These are phyloP conservation scores for Mylabris sibirica DNA, from an alignment of 2,888 invertebrate species.

Conservation along the genomic window DNA sequence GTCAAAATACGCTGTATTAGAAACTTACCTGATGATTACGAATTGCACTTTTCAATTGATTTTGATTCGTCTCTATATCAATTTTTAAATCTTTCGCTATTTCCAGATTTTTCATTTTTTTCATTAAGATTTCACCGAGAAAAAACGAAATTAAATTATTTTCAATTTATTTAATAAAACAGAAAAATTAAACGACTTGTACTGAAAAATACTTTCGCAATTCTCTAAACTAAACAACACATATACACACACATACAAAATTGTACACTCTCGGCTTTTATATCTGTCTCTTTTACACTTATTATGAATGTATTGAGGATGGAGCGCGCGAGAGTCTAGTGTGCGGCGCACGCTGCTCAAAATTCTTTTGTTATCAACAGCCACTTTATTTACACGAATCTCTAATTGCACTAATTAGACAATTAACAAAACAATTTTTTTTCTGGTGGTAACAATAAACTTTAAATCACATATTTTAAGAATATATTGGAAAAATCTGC, in stretches of 20 bases:
- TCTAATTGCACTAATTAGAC: background rate
- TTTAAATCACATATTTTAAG: background rate
- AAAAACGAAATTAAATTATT: no score
- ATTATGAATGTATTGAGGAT: background rate
- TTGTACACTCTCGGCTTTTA: conserved; percentile 23
- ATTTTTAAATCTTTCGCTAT: conserved; percentile 57
- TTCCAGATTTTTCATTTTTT: conserved; percentile 55
- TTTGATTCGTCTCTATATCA: conserved; percentile 57
- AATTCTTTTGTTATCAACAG: background rate
- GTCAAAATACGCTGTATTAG: conserved; percentile 37
- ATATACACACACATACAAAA: conserved; percentile 24
- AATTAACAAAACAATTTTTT: background rate
- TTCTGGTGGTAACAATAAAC: background rate
- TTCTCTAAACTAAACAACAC: conserved; percentile 11
- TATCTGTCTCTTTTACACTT: background rate
- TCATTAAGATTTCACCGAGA: conserved; percentile 10
- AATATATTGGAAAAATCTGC: background rate
- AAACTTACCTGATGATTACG: conserved; percentile 61
- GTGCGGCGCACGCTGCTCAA: conserved; percentile 42
- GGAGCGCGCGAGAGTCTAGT: conserved; percentile 26
- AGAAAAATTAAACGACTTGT: conserved; percentile 14
- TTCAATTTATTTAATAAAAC: conserved; percentile 9
- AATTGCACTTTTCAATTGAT: conserved; percentile 58
- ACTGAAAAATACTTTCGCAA: conserved; percentile 30
- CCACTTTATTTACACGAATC: background rate